Evolutionary conservation across 1,140 invertebrate species (phyloP), one percentile per base, ranked within the genome.

Genomic region (Harlomillsia oculata): DNA sequence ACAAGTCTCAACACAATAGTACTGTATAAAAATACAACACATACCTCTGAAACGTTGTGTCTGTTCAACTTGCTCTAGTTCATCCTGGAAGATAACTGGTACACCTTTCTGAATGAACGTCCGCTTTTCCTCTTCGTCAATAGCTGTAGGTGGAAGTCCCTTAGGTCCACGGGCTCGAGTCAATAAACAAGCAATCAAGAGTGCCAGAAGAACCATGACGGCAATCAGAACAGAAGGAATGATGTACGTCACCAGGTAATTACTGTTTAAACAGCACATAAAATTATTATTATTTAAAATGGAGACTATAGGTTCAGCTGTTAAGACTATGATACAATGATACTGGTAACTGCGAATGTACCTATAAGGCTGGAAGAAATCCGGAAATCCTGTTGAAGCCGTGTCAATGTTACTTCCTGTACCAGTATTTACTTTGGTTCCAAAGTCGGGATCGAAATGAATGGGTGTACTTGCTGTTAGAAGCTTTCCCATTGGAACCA

Each of bases 21-120:
- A 50, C 14, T 18, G 32, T 13, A 36, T 9, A 18, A 29, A 20
- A 18, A 18, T 36, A 21, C 13, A 16, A 14, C 32, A 8, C 20
- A 36, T 36, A 11, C 5, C 13, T 16, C 30, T 54, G 45, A 39
- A 28, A 18, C 28, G 18, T 11, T 25, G 21, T 25, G 28, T n/a
- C 21, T 20, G 20, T 86, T 67, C 18, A 25, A 43, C 48, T 9
- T 95, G 90, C 63, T 92, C 89, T 13, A 94, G 74, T 70, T 97
- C 92, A 72, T 97, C 65, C 43, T 72, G 84, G 71, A 96, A 94
- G 63, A 96, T 96, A 5, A 95, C 87, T 1, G 92, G 92, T 65
- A 93, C 87, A 40, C 89, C 89, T 72, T 91, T 93, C 61, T 83
- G 89, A 8, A 88, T 78, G 72, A 91, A 93, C 48, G 78, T 83